phyloP scores from a whole-genome alignment of 2,888 invertebrate species.

The Acronicta alni region DNA sequence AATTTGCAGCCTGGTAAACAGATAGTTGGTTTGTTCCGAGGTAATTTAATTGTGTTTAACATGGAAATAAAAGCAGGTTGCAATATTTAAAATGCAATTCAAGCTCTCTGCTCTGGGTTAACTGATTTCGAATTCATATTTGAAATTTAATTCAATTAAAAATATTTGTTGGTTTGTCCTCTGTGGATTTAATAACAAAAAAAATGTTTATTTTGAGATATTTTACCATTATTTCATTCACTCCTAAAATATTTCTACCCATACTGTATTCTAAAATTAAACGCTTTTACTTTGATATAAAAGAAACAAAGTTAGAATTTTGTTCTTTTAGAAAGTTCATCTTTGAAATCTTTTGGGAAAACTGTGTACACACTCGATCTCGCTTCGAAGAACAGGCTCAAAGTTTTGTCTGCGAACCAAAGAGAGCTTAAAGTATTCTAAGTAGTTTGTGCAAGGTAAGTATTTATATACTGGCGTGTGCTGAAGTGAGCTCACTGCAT shows the following conservation, averaged over 20 bases:
- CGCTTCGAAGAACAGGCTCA: constrained; percentile 40
- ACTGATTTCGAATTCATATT: constrained; percentile 2
- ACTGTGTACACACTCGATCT: constrained; percentile 50
- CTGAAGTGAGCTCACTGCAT: constrained; percentile 14
- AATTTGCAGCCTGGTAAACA: constrained; percentile 32
- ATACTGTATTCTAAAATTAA: constrained; percentile 3
- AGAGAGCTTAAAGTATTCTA: constrained; percentile 54
- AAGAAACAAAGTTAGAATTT: constrained; percentile 38
- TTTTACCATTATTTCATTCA: too few species aligned
- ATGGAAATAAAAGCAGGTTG: constrained; percentile 32
- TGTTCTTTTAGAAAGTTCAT: constrained; percentile 47
- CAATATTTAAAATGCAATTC: constrained; percentile 39
- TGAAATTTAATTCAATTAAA: background rate
- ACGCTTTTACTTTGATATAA: constrained; percentile 16
- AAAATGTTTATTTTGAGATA: too few species aligned
- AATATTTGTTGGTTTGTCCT: too few species aligned
- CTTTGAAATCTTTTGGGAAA: constrained; percentile 56
- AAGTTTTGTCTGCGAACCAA: constrained; percentile 49
- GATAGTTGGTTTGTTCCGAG: constrained; percentile 36
- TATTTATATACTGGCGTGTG: constrained; percentile 32
- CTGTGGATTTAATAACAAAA: too few species aligned
- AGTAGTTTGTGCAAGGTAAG: constrained; percentile 45
- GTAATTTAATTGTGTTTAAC: constrained; percentile 49
- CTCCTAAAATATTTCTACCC: constrained; percentile 5
- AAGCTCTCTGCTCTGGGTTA: background rate